Conservation (phyloP, 2,113 vertebrate species). For the Muntiacus muntjak region DNA sequence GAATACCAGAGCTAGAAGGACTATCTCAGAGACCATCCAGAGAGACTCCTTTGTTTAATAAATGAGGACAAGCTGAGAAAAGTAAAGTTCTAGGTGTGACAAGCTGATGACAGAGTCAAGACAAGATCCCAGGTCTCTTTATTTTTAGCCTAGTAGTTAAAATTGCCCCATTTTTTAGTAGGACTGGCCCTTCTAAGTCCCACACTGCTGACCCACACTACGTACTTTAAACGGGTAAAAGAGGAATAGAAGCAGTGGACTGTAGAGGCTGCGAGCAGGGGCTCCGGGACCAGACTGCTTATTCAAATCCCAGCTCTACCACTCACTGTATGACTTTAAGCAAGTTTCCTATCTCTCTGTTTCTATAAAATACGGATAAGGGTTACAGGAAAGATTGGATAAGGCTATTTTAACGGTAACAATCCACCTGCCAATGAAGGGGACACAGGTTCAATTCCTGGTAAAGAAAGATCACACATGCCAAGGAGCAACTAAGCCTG, state of each 20-base stretch:
- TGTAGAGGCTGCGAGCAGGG: background rate
- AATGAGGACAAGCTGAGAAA: background rate
- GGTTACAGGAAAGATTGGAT: background rate
- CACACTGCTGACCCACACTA: background rate
- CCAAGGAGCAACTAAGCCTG: background rate
- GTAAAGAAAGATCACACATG: background rate
- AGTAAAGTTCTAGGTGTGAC: background rate
- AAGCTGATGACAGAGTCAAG: background rate
- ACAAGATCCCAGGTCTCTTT: background rate
- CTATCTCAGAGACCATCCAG: background rate
- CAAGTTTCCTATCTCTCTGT: background rate
- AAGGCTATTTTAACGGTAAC: background rate
- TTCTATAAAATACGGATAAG: background rate
- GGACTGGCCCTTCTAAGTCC: background rate
- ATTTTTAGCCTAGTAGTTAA: background rate
- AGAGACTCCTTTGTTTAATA: background rate
- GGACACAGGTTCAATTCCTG: background rate
- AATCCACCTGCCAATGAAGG: background rate
- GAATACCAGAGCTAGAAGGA: background rate
- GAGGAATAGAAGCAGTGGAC: background rate
- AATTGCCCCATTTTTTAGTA: slow-evolving; percentile 1
- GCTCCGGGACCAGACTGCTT: background rate
- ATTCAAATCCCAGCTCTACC: slow-evolving; percentile 20
- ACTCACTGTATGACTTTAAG: background rate
- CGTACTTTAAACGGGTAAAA: background rate